These are phyloP conservation scores for Cataglyphis altisquamis DNA, from an alignment of 2,888 invertebrate genomes.

Conservation along the genomic window DNA sequence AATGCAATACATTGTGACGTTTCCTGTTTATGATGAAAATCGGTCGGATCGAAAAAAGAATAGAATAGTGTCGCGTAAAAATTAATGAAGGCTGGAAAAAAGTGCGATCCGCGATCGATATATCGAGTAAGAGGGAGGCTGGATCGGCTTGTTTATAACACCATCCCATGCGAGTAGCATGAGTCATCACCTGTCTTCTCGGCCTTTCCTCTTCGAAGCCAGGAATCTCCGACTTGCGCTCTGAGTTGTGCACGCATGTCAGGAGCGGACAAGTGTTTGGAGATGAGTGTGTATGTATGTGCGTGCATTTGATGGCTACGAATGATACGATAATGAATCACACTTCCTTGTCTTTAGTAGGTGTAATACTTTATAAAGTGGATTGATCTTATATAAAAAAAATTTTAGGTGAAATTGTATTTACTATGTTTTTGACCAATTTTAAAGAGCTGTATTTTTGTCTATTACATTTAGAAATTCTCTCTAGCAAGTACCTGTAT, in stretches of 20 bases:
- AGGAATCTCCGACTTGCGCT: neutral
- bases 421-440: neutral
- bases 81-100: neutral
- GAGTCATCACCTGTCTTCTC: conserved; percentile 7
- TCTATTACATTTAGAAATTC: neutral
- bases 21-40: neutral
- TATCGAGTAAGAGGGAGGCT: neutral
- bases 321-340: neutral
- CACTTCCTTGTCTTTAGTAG: neutral
- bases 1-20: neutral
- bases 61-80: neutral
- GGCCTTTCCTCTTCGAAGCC: neutral
- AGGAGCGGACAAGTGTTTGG: neutral
- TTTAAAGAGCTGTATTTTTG: neutral
- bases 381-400: neutral
- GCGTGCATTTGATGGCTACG: neutral
- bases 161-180: neutral
- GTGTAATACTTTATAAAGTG: neutral
- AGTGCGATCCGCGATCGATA: neutral
- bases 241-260: no score
- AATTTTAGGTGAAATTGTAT: neutral
- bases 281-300: neutral
- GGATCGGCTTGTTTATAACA: neutral
- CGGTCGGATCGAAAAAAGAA: neutral
- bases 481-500: neutral